Conservation (phyloP, 2,797 vertebrate species). For the Podarcis lilfordi region DNA sequence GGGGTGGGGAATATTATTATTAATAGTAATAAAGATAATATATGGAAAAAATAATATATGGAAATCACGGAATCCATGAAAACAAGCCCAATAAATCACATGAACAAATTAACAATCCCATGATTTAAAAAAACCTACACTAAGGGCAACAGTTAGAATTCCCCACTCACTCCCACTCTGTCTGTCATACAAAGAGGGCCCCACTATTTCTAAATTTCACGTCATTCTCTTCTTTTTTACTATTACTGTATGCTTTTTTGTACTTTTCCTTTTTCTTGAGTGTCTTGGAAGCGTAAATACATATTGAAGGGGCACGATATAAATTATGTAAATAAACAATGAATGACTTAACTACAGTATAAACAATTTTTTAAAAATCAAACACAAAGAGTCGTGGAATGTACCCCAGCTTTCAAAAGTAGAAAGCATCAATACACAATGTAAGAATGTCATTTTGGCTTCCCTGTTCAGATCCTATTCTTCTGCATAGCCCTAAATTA, state of each 20-base stretch:
- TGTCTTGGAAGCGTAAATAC: neutral
- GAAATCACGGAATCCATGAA: too few relatives aligned
- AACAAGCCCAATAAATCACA: too few relatives aligned
- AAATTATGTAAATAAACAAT: neutral
- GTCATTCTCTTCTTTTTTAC: neutral
- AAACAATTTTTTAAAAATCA: neutral
- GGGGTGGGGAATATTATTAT: too few relatives aligned
- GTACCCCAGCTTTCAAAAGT: neutral
- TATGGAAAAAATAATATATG: too few relatives aligned
- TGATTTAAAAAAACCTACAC: too few relatives aligned
- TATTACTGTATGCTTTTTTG: too few relatives aligned
- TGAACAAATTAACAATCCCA: too few relatives aligned
- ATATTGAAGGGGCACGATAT: neutral
- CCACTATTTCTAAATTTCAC: too few relatives aligned
- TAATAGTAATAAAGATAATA: too few relatives aligned
- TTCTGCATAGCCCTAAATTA: conserved; percentile 2
- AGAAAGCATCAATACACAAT: neutral
- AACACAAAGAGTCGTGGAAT: neutral
- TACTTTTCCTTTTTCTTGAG: neutral
- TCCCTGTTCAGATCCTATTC: neutral
- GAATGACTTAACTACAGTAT: neutral
- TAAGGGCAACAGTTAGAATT: too few relatives aligned
- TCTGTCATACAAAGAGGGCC: too few relatives aligned
- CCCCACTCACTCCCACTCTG: too few relatives aligned
- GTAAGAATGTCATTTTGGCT: neutral